Conservation (phyloP, 2,113 vertebrate species). For the Pelmatolapia mariae region DNA sequence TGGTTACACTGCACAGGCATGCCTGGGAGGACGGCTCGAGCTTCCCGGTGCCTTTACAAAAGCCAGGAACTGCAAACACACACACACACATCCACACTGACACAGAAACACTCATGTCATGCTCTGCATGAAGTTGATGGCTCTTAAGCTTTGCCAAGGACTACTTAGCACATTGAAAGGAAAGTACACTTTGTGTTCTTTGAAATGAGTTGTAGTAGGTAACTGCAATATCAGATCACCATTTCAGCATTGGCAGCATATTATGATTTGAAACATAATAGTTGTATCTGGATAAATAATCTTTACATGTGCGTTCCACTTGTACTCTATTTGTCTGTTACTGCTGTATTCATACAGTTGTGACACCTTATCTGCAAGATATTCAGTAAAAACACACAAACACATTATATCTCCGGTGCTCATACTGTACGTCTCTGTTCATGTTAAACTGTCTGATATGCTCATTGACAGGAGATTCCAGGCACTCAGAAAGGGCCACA, state of each 20-base stretch:
- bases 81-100: constrained; percentile 24
- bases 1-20: constrained; percentile 78
- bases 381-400: neutral
- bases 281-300: constrained; percentile 6
- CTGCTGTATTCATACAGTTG: neutral
- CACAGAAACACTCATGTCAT: constrained; percentile 44
- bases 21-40: constrained; percentile 62
- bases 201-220: constrained; percentile 10
- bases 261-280: constrained; percentile 34
- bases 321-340: neutral
- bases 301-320: neutral
- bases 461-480: constrained; percentile 23
- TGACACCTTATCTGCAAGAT: neutral
- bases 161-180: constrained; percentile 40
- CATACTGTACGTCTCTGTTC: neutral
- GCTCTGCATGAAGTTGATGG: constrained; percentile 40
- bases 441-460: constrained; percentile 3
- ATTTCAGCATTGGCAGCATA: neutral
- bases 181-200: constrained; percentile 23
- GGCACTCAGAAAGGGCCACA: neutral
- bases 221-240: constrained; percentile 34
- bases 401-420: neutral
- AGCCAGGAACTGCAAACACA: constrained; percentile 60
- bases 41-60: constrained; percentile 67
- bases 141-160: constrained; percentile 42